phyloP scores from a whole-genome alignment of 2,113 vertebrate species.

The Limanda limanda region DNA sequence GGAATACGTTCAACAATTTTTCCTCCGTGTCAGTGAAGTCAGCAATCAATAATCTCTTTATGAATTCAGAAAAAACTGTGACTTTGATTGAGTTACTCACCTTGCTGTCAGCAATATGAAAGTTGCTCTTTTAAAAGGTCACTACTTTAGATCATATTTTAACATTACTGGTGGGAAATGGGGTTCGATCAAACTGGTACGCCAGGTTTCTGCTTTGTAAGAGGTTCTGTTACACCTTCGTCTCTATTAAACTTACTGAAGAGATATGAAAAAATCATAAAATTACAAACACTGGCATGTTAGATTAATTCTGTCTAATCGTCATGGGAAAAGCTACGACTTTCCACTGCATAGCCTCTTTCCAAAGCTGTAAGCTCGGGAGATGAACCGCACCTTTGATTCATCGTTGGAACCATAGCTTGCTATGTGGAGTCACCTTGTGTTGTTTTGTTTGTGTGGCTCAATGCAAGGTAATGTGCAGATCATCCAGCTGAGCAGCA shows the following conservation, averaged over 20 bases:
- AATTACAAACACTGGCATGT: conserved; percentile 43
- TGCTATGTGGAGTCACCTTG: conserved; percentile 43
- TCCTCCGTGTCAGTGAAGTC: too few species aligned
- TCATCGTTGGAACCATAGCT: conserved; percentile 48
- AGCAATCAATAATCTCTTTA: too few species aligned
- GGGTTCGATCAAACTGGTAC: not conserved
- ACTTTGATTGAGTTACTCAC: too few species aligned
- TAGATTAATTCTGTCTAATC: conserved; percentile 39
- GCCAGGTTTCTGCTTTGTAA: conserved; percentile 5
- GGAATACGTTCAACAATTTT: too few species aligned
- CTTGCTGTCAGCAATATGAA: too few species aligned
- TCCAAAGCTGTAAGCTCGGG: conserved; percentile 36
- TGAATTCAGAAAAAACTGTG: too few species aligned
- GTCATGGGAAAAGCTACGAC: conserved; percentile 12
- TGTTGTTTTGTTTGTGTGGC: conserved; percentile 1
- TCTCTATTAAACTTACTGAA: conserved; percentile 21
- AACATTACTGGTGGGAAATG: not conserved
- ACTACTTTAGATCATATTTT: conserved; percentile 16
- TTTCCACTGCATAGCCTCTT: conserved; percentile 14
- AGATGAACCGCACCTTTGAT: conserved; percentile 29
- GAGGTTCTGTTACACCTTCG: not conserved
- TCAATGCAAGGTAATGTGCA: not conserved
- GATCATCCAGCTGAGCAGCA: conserved; percentile 34
- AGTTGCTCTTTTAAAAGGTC: too few species aligned
- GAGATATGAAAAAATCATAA: conserved; percentile 17